phyloP scores from a whole-genome alignment of 2,113 vertebrate species.

The Phodopus roborovskii region DNA sequence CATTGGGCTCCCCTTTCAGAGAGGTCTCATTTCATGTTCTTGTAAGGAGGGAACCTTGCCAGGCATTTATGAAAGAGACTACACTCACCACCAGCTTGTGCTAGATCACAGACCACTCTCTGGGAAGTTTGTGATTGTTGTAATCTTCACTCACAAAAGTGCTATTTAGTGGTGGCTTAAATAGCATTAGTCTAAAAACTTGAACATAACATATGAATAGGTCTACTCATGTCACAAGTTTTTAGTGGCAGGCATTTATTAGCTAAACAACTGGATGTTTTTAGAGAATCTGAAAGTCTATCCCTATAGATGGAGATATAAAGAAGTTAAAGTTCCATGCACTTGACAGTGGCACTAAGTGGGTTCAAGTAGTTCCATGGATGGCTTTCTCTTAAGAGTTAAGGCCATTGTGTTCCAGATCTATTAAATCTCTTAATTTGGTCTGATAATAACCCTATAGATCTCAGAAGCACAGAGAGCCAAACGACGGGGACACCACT shows the following conservation, averaged over 20 bases:
- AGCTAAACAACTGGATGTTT: not conserved
- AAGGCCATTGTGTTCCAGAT: not conserved
- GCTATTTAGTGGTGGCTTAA: not conserved
- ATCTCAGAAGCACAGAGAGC: not conserved
- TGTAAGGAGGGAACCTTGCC: not conserved
- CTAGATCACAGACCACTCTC: not conserved
- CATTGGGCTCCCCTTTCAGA: not conserved
- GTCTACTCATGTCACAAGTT: not conserved
- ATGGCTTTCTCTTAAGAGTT: not conserved
- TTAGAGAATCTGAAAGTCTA: not conserved
- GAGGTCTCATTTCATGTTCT: not conserved
- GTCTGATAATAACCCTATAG: not conserved
- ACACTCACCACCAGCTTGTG: not conserved
- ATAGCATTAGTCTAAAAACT: not conserved
- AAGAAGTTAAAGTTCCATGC: not conserved
- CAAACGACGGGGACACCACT: not conserved
- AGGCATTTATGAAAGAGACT: not conserved
- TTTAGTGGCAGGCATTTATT: not conserved
- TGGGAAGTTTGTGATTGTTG: not conserved
- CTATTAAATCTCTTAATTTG: not conserved
- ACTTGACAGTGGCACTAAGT: not conserved
- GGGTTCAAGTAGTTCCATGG: conserved; percentile 15
- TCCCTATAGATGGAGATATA: not conserved
- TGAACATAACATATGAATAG: not conserved
- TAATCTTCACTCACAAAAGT: not conserved